Evolutionary conservation across 2,113 vertebrate species (phyloP).

Genomic region (Oreocharis arfaki): DNA sequence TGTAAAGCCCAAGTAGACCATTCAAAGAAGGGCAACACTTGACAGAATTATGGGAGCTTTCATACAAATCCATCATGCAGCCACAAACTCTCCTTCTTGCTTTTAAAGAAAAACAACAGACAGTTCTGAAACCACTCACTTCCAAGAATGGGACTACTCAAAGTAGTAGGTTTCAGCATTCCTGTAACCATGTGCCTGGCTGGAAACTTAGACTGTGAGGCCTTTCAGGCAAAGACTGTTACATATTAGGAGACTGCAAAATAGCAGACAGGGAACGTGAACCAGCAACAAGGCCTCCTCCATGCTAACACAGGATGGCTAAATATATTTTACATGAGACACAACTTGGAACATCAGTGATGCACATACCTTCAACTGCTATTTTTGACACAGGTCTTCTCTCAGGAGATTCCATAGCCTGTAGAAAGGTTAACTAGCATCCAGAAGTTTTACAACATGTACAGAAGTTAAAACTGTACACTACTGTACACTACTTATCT

Average conservation of each 20-base stretch:
- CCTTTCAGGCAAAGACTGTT: not conserved
- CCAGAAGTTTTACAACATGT: not conserved
- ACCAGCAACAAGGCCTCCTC: not conserved
- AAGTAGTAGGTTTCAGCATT: not conserved
- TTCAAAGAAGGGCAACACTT: not conserved
- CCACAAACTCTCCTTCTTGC: not conserved
- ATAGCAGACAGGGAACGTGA: not conserved
- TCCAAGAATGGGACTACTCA: not conserved
- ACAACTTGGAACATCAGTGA: not conserved
- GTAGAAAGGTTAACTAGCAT: not conserved
- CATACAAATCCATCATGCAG: not conserved
- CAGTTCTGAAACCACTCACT: not conserved
- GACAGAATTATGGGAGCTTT: not conserved
- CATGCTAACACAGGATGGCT: not conserved
- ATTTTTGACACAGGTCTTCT: not conserved
- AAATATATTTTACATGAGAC: not conserved
- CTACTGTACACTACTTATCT: fast-evolving
- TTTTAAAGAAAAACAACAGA: not conserved
- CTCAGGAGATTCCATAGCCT: not conserved
- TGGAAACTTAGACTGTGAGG: not conserved
- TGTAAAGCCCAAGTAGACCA: not conserved
- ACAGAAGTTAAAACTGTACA: not conserved
- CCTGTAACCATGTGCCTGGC: not conserved
- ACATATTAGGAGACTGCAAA: not conserved
- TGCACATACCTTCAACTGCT: not conserved